Evolutionary conservation across 2,888 invertebrate genomes (phyloP), one percentile per base, ranked within the genome.

Genomic region (Luperina testacea): DNA sequence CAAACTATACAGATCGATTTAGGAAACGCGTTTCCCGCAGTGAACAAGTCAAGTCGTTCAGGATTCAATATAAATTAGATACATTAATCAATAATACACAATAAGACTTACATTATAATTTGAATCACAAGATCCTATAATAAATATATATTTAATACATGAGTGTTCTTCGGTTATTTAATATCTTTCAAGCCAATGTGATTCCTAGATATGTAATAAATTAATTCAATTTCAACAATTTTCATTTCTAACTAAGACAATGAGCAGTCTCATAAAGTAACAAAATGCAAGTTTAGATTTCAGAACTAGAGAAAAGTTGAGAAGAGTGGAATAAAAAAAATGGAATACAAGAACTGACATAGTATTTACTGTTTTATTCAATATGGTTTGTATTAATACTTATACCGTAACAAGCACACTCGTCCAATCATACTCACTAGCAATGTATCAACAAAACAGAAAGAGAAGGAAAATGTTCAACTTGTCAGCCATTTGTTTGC

Each of bases 91-190:
- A 78, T 78, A 76, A 73, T 79, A 80, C 53, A 84, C 78, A 77
- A 75, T 78, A 80, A 70, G 68, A 81, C 86, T 86, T 84, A 89
- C 64, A 80, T 69, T 64, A 80, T 81, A 89, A 80, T 76, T 77
- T 80, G 74, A 88, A 89, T 83, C 63, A 81, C 75, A 76, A 75
- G 65, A 85, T 80, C 65, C 48, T 71, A 27, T 77, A 77, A 51
- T 78, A 80, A 80, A 71, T 87, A 80, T 64, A 76, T 69, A 61
- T 76, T 75, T 63, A 72, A 72, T 68, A 68, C 51, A 72, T 68
- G 42, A 74, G 63, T 61, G 63, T 84, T 69, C 24, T 68, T 61
- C 64, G 0, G 45, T 78, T 73, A 61, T 82, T 48, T 64, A 76
- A 70, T 70, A 71, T 79, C 67, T 78, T 84, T 71, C 68, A 77